Conservation (phyloP, 37 sponge, comb jelly and placozoan genomes). For the Cliona cf. orientalis region DNA sequence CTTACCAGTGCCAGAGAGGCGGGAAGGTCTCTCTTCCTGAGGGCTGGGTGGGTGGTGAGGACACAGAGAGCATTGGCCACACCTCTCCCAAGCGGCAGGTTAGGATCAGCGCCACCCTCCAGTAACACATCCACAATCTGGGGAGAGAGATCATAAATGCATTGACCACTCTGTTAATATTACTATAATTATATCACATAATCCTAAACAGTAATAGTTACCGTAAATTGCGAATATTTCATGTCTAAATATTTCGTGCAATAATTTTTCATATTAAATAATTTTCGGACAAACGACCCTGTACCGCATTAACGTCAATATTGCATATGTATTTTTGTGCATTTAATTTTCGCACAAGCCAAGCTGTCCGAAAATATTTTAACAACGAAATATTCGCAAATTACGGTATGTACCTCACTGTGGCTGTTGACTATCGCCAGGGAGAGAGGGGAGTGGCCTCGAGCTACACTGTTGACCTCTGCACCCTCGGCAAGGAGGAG, state of each 20-base stretch:
- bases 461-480: slow-evolving; percentile 58
- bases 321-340: no score
- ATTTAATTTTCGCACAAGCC: neutral
- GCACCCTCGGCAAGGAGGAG: slow-evolving; percentile 66
- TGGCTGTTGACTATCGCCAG: slow-evolving; percentile 76
- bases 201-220: no score
- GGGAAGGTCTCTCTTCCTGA: neutral
- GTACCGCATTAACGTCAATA: no score
- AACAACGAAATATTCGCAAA: no score
- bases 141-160: neutral
- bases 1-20: slow-evolving; percentile 37
- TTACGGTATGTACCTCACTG: slow-evolving; percentile 69
- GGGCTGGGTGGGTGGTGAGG: slow-evolving; percentile 49
- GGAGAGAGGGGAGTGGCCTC: slow-evolving; percentile 85
- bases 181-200: no score
- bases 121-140: slow-evolving; percentile 69
- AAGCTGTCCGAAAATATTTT: neutral
- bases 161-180: neutral
- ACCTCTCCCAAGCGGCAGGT: slow-evolving; percentile 63
- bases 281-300: no score
- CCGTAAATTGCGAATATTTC: no score
- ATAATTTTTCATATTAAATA: no score
- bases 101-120: slow-evolving; percentile 70
- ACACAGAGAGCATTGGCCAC: slow-evolving; percentile 80
- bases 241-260: no score